Conservation (phyloP, 2,797 vertebrate genomes). For the Amphiprion clarkii region DNA sequence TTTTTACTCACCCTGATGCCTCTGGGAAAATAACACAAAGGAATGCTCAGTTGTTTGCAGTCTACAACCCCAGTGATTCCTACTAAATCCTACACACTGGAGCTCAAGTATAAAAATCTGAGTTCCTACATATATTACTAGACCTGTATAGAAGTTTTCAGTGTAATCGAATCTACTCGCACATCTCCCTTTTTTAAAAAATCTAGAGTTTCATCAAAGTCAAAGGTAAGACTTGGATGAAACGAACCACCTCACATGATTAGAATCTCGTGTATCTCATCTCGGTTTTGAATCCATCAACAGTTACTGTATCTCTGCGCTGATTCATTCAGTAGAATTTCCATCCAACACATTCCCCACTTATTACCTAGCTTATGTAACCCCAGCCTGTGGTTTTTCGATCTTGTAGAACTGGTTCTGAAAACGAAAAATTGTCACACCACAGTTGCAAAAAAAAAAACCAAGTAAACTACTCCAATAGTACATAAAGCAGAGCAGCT, state of each 20-base stretch:
- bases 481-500: background rate
- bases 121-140: no score
- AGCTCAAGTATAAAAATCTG: no score
- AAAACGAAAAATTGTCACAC: background rate
- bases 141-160: no score
- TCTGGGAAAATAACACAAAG: no score
- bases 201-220: background rate
- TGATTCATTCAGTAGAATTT: background rate
- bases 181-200: background rate
- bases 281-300: background rate
- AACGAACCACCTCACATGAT: no score
- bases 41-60: no score
- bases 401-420: constrained; percentile 32
- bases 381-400: background rate
- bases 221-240: background rate
- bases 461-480: background rate
- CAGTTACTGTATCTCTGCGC: background rate
- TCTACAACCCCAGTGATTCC: no score
- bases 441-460: background rate
- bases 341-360: constrained; percentile 9
- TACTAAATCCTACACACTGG: no score
- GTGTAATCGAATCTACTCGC: background rate
- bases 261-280: background rate
- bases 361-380: background rate
- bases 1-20: no score